Percentiles rank a stretch among this genome's conserved stretches.
phyloP scores from a whole-genome alignment of 2,113 vertebrate species.

The Hipposideros armiger region DNA sequence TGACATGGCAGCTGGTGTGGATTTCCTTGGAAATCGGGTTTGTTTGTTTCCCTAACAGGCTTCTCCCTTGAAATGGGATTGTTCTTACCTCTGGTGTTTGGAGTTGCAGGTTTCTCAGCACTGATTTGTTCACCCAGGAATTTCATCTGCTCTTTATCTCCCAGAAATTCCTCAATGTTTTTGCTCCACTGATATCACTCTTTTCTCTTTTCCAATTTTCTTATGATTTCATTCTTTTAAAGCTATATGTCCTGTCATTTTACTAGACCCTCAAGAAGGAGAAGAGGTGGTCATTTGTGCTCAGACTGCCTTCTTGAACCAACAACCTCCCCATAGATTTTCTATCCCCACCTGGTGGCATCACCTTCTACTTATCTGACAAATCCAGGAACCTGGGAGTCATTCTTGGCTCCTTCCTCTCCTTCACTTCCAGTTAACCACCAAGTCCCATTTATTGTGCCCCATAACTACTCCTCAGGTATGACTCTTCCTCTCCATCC shows the following conservation, averaged over 20 bases:
- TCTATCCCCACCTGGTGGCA: neutral
- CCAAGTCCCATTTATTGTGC: neutral
- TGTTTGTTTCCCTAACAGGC: neutral
- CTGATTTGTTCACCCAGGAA: slow-evolving; percentile 36
- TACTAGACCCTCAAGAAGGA: neutral
- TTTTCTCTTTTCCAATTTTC: slow-evolving; percentile 3
- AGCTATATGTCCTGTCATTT: neutral
- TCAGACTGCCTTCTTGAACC: neutral
- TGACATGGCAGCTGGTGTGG: neutral
- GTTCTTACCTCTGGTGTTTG: neutral
- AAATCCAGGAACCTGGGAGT: neutral
- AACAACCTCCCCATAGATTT: neutral
- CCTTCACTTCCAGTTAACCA: neutral
- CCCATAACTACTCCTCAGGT: neutral
- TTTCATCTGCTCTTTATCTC: slow-evolving; percentile 34
- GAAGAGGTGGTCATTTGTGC: neutral
- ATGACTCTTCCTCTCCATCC: neutral
- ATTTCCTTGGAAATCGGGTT: neutral
- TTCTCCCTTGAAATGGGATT: neutral
- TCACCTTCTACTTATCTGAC: neutral
- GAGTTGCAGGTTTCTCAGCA: neutral
- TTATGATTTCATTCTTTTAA: slow-evolving; percentile 36
- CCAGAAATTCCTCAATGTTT: neutral
- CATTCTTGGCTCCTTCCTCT: neutral
- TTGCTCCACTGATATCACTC: neutral